Evolutionary conservation across 2,797 vertebrate genomes (phyloP), one percentile per base, ranked within the genome.

Genomic region (Gymnodraco acuticeps): DNA sequence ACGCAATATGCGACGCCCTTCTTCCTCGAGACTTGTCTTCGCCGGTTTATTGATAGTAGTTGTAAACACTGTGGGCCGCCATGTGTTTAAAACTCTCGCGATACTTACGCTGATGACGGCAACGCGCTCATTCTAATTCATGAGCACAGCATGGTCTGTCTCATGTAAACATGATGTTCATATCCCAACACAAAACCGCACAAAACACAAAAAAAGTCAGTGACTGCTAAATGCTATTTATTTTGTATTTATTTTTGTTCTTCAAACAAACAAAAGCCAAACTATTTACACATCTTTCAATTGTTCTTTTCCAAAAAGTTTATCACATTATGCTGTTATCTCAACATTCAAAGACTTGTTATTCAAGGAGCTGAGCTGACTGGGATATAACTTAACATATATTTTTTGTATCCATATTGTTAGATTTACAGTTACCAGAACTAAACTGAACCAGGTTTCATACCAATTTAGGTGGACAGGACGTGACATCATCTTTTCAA

Each of bases 261-360:
- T 88, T 93, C 92, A 94, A 94, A 93, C 92, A 92, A 93, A 94
- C 91, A 90, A 94, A 94, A 94, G 83, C 87, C 84, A 93, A 93
- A 94, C 91, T 96, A 95, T 95, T 88, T 95, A 95, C 94, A 88
- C 85, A 80, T 89, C 82, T 90, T 91, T 89, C 85, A 80, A 59
- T 92, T 91, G 84, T 90, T 91, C 86, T 91, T 93, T 87, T 86
- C 82, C 81, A 61, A 75, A 87, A 81, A 78, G 75, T 86, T 85
- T 83, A 81, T 81, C 78, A 86, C 77, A 84, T 48, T 89, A 88
- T 86, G 88, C 77, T 84, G 81, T 87, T 80, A 86, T 89, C 80
- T 88, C 64, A 87, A 88, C 89, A 93, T 91, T 94, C 80, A 86
- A 87, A 83, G 85, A 88, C 70, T 74, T 83, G 75, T 62, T 72